Evolutionary conservation across 2,113 vertebrate genomes (phyloP).

Genomic region (Tupaia tana): DNA sequence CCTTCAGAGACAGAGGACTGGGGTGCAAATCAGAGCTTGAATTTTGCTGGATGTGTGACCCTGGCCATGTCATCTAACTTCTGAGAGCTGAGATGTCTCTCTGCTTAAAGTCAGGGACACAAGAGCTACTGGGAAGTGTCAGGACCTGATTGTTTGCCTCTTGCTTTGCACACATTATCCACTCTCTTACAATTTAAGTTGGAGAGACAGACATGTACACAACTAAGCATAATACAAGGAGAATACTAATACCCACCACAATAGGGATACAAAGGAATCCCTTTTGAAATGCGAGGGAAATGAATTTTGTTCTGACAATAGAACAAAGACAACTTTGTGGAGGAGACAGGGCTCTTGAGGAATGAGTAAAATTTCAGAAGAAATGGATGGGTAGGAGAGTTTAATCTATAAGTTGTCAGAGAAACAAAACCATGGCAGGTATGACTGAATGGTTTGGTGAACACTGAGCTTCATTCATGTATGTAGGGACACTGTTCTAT

Average conservation of each 20-base stretch:
- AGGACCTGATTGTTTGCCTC: background rate
- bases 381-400: background rate
- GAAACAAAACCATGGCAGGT: background rate
- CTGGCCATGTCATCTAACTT: background rate
- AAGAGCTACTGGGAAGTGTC: background rate
- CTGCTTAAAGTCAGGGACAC: background rate
- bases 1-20: background rate
- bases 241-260: background rate
- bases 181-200: background rate
- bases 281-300: background rate
- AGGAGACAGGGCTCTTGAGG: background rate
- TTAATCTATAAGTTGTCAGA: background rate
- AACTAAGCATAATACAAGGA: background rate
- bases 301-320: background rate
- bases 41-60: background rate
- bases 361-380: background rate
- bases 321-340: background rate
- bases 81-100: background rate
- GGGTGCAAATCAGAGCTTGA: background rate
- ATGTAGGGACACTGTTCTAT: background rate
- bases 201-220: background rate
- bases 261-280: background rate
- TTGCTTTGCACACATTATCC: background rate
- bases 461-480: background rate
- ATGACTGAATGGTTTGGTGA: background rate